Evolutionary conservation across 2,888 invertebrate genomes (phyloP), one percentile per base, ranked within the genome.

Genomic region (Rhimphoctona megacephalus): DNA sequence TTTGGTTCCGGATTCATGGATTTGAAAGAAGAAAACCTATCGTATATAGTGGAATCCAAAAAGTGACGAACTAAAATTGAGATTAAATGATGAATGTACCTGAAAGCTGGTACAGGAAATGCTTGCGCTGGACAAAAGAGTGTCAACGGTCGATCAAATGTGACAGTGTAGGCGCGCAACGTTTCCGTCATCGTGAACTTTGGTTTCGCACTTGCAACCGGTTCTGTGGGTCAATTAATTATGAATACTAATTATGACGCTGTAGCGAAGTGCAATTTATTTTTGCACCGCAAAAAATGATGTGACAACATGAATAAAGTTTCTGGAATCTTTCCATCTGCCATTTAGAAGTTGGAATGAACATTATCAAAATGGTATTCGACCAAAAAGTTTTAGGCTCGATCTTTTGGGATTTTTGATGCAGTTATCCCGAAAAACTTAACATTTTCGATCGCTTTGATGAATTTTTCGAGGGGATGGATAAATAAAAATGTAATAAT

Each of bases 91-190:
- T 69, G 19, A n/a, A 73, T 81, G 70, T 96, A 97, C 96, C 97
- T 96, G 95, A 96, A 96, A 94, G 95, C 95, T 92, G 97, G 96
- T 93, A 96, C 96, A 89, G 97, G 97, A 94, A 95, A 97, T 57
- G 96, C 96, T 94, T 97, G 97, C 83, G 96, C 96, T 73, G 96
- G 96, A 92, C 97, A 97, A 90, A 96, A 95, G 88, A 97, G 95
- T 79, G 96, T 95, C 88, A 96, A 91, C 85, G 94, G 85, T 82
- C 73, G 72, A 74, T 81, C 82, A 81, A 81, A 87, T 67, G 74
- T 79, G 64, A 90, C 88, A 17, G 85, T 78, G 85, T 90, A 90
- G 70, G 91, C 90, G 78, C 92, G 89, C 81, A 91, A 90, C 79
- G 91, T 92, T 90, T 92, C 92, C 88, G 91, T 90, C 82, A 92